Percentiles rank a stretch among this genome's conserved stretches.
phyloP scores from a whole-genome alignment of 2,113 vertebrate genomes.

The Jaculus jaculus region DNA sequence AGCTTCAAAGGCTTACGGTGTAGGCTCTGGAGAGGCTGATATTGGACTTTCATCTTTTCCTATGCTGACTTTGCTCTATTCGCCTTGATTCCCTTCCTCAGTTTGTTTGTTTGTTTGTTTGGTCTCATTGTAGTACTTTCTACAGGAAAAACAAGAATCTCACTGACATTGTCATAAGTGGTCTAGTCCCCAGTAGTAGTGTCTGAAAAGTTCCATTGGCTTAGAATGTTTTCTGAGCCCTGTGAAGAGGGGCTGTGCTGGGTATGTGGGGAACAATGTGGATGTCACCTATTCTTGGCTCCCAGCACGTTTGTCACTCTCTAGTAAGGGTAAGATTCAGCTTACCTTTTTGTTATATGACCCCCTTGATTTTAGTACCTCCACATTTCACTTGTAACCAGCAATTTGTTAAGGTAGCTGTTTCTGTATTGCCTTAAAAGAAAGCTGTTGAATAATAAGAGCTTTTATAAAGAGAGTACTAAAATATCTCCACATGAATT shows the following conservation, averaged over 20 bases:
- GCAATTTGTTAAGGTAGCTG: background rate
- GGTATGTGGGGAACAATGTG: background rate
- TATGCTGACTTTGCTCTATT: background rate
- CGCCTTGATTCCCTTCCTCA: background rate
- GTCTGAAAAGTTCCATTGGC: background rate
- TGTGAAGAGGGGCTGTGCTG: background rate
- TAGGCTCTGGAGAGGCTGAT: background rate
- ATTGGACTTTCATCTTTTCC: background rate
- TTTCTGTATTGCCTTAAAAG: background rate
- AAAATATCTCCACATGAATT: background rate
- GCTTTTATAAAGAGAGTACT: background rate
- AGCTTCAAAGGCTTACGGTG: too few species aligned
- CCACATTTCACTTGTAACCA: background rate
- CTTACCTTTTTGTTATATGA: background rate
- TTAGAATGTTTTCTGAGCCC: background rate
- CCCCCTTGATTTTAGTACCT: background rate
- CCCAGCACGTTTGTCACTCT: background rate
- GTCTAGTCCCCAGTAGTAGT: background rate
- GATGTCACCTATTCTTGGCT: background rate
- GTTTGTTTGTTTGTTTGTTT: background rate
- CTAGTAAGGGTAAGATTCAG: too few species aligned
- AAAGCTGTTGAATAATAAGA: background rate
- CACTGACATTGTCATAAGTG: background rate
- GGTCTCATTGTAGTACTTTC: background rate
- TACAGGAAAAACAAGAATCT: background rate